A percentile compares a stretch with the other conserved stretches of the same genome.
phyloP scores from a whole-genome alignment of 2,113 vertebrate genomes.

The Quiscalus mexicanus region DNA sequence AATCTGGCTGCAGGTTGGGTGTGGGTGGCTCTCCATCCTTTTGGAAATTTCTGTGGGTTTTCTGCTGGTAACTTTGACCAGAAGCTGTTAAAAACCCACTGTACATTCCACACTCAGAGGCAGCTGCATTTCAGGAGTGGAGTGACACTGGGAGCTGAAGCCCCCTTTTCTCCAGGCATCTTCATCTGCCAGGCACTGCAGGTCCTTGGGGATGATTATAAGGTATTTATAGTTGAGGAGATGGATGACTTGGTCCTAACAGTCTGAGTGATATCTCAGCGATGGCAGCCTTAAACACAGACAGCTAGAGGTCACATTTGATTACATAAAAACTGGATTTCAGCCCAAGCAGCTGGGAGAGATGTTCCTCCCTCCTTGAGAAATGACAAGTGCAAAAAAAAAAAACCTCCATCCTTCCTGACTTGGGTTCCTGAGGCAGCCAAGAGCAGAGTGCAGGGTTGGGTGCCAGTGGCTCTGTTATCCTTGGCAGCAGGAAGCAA shows the following conservation, averaged over 20 bases:
- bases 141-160: neutral
- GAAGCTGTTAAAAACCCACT: neutral
- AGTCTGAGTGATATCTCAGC: neutral
- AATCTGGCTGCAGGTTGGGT: neutral
- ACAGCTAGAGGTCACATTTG: slow-evolving; percentile 61
- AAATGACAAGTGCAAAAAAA: neutral
- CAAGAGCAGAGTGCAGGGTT: neutral
- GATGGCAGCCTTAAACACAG: slow-evolving; percentile 21
- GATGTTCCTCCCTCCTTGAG: slow-evolving; percentile 7
- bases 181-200: slow-evolving; percentile 6
- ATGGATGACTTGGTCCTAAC: slow-evolving; percentile 53
- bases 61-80: neutral
- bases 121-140: neutral
- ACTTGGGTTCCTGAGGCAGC: neutral
- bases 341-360: slow-evolving; percentile 26
- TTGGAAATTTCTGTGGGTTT: neutral
- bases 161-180: neutral
- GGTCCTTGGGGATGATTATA: slow-evolving; percentile 43
- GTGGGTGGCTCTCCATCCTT: neutral
- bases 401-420: neutral
- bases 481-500: slow-evolving; percentile 20
- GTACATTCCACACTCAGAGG: neutral
- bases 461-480: neutral
- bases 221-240: slow-evolving; percentile 69
- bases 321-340: slow-evolving; percentile 50